Base-by-base conservation (phyloP, 2,113 vertebrate genomes). In the Scatophagus argus region DNA sequence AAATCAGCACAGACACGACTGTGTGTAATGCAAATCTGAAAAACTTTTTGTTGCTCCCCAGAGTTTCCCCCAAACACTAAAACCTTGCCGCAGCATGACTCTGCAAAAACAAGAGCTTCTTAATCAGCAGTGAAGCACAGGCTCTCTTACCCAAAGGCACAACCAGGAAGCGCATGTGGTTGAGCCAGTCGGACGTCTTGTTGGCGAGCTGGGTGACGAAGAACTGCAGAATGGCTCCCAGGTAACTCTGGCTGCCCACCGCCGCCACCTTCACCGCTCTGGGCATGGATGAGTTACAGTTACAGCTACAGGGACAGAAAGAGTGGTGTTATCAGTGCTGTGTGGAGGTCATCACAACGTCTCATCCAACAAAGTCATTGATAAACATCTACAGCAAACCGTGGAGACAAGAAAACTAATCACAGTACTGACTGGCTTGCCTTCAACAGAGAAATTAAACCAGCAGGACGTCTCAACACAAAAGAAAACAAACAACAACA, bases 161-260 rank as follows among this genome's bases (percentile, higher is more conserved):
- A 56, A 97, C 95, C 89, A 98, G 95, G 87, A 97, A 96, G 72
- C 95, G 94, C 93, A 98, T 94, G 91, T 96, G 96, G 84, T 90
- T 93, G 27, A 98, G 95, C 97, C 97, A 98, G 70, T 97, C 97
- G 0, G 96, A 96, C 1, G 97, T 96, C 91, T 96, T 97, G 89
- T 92, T 96, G 79, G 96, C 96, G 60, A 97, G 88, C 49, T 97
- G 96, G 61, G 95, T 96, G 89, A 97, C 97, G 0, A 97, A 97
- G 92, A 96, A 96, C 79, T 96, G 95, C 84, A 98, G 93, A 81
- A 97, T 95, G 87, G 96, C 93, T 3, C 95, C 95, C 49, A 97
- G 94, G 89, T 96, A 97, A 49, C 93, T 96, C 87, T 97, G 96
- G 46, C 94, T 84, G 4, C 97, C 97, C 38, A 97, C 94, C 0